A percentile compares a stretch with the other conserved stretches of the same genome.
Evolutionary conservation across 2,113 vertebrate genomes (phyloP).

Genomic region (Tetrao urogallus): DNA sequence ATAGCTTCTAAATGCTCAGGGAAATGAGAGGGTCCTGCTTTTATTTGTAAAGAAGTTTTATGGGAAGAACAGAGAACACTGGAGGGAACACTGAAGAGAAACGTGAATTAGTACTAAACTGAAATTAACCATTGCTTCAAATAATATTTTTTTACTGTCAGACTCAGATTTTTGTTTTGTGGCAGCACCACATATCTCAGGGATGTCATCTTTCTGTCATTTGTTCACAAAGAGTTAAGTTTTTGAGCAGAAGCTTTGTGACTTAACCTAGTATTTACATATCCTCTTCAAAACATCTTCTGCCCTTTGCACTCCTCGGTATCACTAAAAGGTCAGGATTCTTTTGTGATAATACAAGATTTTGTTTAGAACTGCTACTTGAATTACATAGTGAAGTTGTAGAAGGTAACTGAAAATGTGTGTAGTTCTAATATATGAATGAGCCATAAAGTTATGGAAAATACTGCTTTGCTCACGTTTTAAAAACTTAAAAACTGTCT

Average conservation of each 20-base stretch:
- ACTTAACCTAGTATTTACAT: slow-evolving; percentile 33
- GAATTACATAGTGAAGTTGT: neutral
- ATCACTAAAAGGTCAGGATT: slow-evolving; percentile 30
- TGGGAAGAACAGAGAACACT: neutral
- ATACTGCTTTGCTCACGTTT: neutral
- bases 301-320: slow-evolving; percentile 33
- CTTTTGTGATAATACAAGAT: neutral
- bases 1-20: neutral
- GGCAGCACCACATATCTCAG: neutral
- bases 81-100: neutral
- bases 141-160: neutral
- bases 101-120: neutral
- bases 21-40: neutral
- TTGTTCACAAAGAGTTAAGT: slow-evolving; percentile 36
- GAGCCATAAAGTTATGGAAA: neutral
- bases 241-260: neutral
- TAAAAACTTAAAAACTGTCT: neutral
- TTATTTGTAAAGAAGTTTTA: neutral
- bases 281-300: slow-evolving; percentile 55
- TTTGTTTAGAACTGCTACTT: neutral
- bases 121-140: neutral
- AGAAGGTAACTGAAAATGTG: neutral
- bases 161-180: neutral
- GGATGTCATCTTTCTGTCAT: neutral
- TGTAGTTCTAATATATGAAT: neutral